These are phyloP conservation scores for Tetramorium alpestre DNA, from an alignment of 1,140 invertebrate genomes.

Conservation along the genomic window DNA sequence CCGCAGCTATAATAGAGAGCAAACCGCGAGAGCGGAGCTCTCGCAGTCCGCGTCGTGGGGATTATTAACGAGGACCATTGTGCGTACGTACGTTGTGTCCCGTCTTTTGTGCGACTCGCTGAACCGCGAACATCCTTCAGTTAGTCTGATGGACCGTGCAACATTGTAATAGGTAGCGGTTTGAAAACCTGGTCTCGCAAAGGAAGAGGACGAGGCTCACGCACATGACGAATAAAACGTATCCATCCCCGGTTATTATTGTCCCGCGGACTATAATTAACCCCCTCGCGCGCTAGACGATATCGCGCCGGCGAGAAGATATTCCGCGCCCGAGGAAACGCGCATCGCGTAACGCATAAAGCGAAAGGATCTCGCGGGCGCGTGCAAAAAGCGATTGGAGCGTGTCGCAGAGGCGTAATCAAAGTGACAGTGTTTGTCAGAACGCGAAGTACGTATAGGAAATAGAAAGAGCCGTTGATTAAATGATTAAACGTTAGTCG, in stretches of 20 bases:
- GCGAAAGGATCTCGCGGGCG: not conserved
- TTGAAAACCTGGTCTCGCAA: not conserved
- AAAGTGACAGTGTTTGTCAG: conserved; percentile 13
- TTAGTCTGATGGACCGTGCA: not conserved
- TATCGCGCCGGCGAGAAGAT: not conserved
- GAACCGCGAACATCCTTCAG: not conserved
- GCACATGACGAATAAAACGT: conserved; percentile 21
- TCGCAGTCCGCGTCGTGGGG: not conserved
- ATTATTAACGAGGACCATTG: conserved; percentile 48
- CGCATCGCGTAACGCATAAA: not conserved
- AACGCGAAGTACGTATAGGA: not conserved
- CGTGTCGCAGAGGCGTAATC: conserved; percentile 34
- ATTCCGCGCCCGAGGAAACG: conserved; percentile 20
- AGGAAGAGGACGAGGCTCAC: not conserved
- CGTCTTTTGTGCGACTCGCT: not conserved
- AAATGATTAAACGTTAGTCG: conserved; percentile 19
- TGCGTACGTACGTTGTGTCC: not conserved
- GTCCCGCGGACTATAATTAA: conserved; percentile 38
- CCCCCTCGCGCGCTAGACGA: not conserved
- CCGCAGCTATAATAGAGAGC: not conserved
- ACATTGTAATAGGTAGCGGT: conserved; percentile 5
- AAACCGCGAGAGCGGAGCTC: conserved; percentile 25
- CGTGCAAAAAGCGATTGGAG: conserved; percentile 4
- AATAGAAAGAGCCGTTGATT: conserved; percentile 6
- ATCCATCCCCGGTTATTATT: conserved; percentile 30